phyloP scores from a whole-genome alignment of 2,113 vertebrate species.

The Paratilapia polleni region DNA sequence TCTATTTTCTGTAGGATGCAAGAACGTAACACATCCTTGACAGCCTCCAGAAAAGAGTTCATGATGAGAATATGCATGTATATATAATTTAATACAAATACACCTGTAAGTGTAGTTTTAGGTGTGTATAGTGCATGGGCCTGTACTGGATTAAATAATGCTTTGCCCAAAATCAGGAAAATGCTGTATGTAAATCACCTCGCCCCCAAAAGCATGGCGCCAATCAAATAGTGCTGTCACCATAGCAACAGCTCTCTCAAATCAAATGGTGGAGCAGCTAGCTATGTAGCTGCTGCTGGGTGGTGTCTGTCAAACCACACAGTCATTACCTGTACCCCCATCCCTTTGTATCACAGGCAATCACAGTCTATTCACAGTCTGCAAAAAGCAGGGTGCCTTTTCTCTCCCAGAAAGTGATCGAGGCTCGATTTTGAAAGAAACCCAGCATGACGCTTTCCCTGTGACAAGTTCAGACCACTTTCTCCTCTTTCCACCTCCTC shows the following conservation, averaged over 20 bases:
- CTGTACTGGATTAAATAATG: constrained; percentile 8
- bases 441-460: constrained; percentile 41
- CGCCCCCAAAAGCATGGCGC: constrained; percentile 12
- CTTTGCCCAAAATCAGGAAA: constrained; percentile 14
- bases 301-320: constrained; percentile 59
- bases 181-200: constrained; percentile 32
- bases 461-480: constrained; percentile 53
- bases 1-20: rapidly evolving
- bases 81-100: not conserved
- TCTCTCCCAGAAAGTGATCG: constrained; percentile 45
- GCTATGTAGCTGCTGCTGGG: constrained; percentile 49
- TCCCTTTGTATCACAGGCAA: constrained; percentile 63
- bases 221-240: constrained; percentile 48
- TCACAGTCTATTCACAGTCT: constrained; percentile 69
- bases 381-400: constrained; percentile 31
- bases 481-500: constrained; percentile 37
- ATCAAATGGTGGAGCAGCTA: constrained; percentile 49
- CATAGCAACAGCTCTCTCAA: constrained; percentile 58
- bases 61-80: too few species aligned
- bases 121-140: not conserved
- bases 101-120: not conserved
- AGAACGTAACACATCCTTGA: too few species aligned
- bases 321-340: constrained; percentile 66
- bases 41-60: too few species aligned
- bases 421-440: constrained; percentile 44